phyloP scores from a whole-genome alignment of 1,140 invertebrate genomes.

The Bacillus rossius region DNA sequence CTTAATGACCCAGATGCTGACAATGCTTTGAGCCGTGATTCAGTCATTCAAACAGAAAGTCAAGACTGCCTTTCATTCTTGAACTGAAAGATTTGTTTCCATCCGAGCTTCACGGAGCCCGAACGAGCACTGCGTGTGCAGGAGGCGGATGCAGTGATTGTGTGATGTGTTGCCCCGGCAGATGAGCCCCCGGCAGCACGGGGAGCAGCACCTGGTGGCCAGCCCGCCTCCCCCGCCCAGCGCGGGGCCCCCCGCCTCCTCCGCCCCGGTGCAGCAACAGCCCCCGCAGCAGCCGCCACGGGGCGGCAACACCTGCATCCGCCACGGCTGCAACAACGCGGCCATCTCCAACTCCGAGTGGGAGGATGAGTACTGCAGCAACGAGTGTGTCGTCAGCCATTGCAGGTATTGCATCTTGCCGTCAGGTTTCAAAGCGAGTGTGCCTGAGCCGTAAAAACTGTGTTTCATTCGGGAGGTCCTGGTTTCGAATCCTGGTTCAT shows the following conservation, averaged over 20 bases:
- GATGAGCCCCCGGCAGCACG: conserved; percentile 39
- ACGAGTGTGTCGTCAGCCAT: conserved; percentile 95
- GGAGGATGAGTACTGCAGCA: conserved; percentile 97
- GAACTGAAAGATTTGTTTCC: no score
- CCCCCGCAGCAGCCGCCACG: conserved; percentile 34
- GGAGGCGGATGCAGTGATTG: conserved; percentile 19
- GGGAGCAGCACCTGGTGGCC: conserved; percentile 34
- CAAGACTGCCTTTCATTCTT: no score
- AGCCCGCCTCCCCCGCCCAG: conserved; percentile 40
- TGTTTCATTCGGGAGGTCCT: neutral
- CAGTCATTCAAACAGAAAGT: no score
- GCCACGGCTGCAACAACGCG: conserved; percentile 85
- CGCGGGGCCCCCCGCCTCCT: conserved; percentile 32
- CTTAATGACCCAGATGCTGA: no score
- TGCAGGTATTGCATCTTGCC: no score
- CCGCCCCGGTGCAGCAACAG: conserved; percentile 45
- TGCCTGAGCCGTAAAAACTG: neutral
- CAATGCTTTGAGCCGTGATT: no score
- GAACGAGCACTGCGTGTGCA: conserved; percentile 19
- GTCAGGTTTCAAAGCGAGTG: neutral
- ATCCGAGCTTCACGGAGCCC: conserved; percentile 5
- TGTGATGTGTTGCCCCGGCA: conserved; percentile 32
- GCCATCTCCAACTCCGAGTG: conserved; percentile 90
- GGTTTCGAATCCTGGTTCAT: no score
- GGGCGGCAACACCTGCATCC: conserved; percentile 62